phyloP scores from a whole-genome alignment of 2,797 vertebrate species.

The Hippoglossus hippoglossus region DNA sequence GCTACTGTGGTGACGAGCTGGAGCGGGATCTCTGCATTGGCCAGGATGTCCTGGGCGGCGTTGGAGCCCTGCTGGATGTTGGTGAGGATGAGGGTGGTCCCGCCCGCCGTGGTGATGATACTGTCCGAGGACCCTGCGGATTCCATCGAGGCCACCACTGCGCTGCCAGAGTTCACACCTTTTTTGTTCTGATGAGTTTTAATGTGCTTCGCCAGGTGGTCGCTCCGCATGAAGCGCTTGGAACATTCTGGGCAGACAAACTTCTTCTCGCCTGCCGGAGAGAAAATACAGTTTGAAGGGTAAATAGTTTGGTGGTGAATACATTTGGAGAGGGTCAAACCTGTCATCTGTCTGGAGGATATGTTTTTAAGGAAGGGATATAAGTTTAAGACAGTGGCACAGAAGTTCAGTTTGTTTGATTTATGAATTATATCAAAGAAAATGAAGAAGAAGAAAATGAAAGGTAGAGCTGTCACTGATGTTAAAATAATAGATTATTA shows the following conservation, averaged over 20 bases:
- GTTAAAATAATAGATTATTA: slow-evolving; percentile 6
- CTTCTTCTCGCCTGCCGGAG: slow-evolving; percentile 95
- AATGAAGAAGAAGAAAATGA: slow-evolving; percentile 6
- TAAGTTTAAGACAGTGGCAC: slow-evolving; percentile 1
- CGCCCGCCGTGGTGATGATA: slow-evolving; percentile 96
- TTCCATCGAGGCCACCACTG: slow-evolving; percentile 93
- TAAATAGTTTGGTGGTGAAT: slow-evolving; percentile 29
- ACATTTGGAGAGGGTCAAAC: slow-evolving; percentile 32
- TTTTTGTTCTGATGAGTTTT: slow-evolving; percentile 99
- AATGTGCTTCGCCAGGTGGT: slow-evolving; percentile 99
- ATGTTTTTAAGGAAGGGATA: slow-evolving; percentile 12
- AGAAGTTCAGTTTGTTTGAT: slow-evolving; percentile 7
- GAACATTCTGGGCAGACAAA: slow-evolving; percentile 99
- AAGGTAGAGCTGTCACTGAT: neutral
- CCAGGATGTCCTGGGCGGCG: slow-evolving; percentile 96
- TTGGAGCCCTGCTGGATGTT: slow-evolving; percentile 99
- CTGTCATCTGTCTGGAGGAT: neutral
- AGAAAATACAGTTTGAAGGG: slow-evolving; percentile 45
- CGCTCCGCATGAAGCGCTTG: slow-evolving; percentile 99
- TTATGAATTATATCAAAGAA: slow-evolving; percentile 6
- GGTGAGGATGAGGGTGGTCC: slow-evolving; percentile 99
- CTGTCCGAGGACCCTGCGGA: slow-evolving; percentile 91
- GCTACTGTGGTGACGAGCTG: slow-evolving; percentile 99
- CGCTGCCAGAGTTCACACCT: slow-evolving; percentile 92
- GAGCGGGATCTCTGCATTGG: slow-evolving; percentile 97